phyloP scores from a whole-genome alignment of 2,888 invertebrate species.

The Macrosoma leucophasiata region DNA sequence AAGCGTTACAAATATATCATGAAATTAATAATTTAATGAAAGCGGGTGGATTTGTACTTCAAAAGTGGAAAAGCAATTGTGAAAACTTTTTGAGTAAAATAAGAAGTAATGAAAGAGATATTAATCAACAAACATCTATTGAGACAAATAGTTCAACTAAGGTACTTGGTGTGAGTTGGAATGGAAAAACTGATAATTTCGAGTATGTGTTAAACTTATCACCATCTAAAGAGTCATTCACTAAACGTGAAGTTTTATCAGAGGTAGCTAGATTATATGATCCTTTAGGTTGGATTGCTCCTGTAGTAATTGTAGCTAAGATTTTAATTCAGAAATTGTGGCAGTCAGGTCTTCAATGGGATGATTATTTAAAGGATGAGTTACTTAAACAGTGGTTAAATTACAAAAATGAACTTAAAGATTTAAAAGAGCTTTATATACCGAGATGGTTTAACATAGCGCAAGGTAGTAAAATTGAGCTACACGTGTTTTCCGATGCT shows the following conservation, averaged over 20 bases:
- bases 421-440: slow-evolving; percentile 9
- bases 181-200: slow-evolving; percentile 4
- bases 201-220: slow-evolving; percentile 19
- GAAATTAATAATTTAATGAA: slow-evolving; percentile 26
- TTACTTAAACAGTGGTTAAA: slow-evolving; percentile 17
- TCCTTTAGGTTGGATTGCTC: slow-evolving; percentile 24
- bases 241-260: slow-evolving; percentile 21
- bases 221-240: slow-evolving; percentile 5
- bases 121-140: slow-evolving; percentile 12
- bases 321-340: slow-evolving; percentile 26
- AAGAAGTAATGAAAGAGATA: slow-evolving; percentile 3
- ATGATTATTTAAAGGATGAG: slow-evolving; percentile 19
- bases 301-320: slow-evolving; percentile 20
- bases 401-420: slow-evolving; percentile 10
- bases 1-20: slow-evolving; percentile 17
- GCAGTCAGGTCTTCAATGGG: slow-evolving; percentile 24
- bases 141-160: slow-evolving; percentile 22
- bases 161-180: slow-evolving; percentile 20
- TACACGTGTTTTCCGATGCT: slow-evolving; percentile 21
- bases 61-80: slow-evolving; percentile 26
- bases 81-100: slow-evolving; percentile 12
- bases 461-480: slow-evolving; percentile 5
- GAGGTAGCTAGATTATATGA: slow-evolving; percentile 23
- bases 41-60: slow-evolving; percentile 29
- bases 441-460: slow-evolving; percentile 11